Percentiles rank a stretch among this genome's conserved stretches.
phyloP scores from a whole-genome alignment of 2,797 vertebrate species.

The Gambusia yucatana region DNA sequence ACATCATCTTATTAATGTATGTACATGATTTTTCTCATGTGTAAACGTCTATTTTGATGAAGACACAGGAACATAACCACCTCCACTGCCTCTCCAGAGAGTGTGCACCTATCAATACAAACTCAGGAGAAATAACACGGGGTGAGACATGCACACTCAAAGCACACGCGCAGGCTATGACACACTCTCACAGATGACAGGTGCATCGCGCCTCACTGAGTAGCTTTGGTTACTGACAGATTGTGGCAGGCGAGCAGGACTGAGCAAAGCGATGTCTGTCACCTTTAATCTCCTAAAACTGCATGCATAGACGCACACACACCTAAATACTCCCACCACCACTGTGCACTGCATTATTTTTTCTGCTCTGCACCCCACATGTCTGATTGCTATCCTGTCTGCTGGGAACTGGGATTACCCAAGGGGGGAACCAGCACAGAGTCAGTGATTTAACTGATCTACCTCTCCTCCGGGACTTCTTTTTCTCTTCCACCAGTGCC shows the following conservation, averaged over 20 bases:
- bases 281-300: slow-evolving; percentile 76
- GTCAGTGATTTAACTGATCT: slow-evolving; percentile 48
- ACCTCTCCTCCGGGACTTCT: slow-evolving; percentile 44
- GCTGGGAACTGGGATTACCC: slow-evolving; percentile 48
- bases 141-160: slow-evolving; percentile 29
- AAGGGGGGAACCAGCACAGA: slow-evolving; percentile 41
- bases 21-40: background rate
- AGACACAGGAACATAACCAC: background rate
- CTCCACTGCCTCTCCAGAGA: slow-evolving; percentile 24
- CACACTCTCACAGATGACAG: slow-evolving; percentile 67
- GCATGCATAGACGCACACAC: slow-evolving; percentile 34
- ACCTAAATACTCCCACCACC: slow-evolving; percentile 42
- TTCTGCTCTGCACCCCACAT: slow-evolving; percentile 50
- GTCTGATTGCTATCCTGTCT: slow-evolving; percentile 75
- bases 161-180: slow-evolving; percentile 13
- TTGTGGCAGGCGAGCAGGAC: slow-evolving; percentile 79
- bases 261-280: slow-evolving; percentile 75
- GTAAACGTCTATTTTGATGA: slow-evolving; percentile 16
- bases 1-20: slow-evolving; percentile 33
- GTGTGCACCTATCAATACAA: slow-evolving; percentile 40
- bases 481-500: slow-evolving; percentile 28
- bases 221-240: slow-evolving; percentile 76
- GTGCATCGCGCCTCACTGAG: slow-evolving; percentile 65
- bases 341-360: slow-evolving; percentile 40
- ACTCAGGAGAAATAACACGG: slow-evolving; percentile 45